Conservation (phyloP, 1,140 invertebrate genomes). For the Bombus polaris region DNA sequence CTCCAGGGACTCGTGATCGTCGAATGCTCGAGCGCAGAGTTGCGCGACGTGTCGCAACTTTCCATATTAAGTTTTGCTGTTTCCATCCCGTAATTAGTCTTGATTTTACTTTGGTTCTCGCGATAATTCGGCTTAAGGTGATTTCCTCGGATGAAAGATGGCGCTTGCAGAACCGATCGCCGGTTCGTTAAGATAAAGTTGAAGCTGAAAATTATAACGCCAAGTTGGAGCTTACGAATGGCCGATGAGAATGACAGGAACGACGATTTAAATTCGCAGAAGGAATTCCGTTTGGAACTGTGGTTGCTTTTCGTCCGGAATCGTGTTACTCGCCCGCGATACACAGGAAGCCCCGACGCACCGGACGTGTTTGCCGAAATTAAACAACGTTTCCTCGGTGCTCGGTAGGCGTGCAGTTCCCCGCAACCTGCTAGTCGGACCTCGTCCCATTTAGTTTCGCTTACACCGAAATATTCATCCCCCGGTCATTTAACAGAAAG, state of each 20-base stretch:
- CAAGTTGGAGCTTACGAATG: neutral
- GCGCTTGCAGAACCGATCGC: neutral
- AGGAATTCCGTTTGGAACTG: neutral
- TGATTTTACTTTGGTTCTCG: neutral
- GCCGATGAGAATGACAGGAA: too few species aligned
- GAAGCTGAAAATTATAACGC: neutral
- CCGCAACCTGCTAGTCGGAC: slow-evolving; percentile 8
- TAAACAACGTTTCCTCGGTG: slow-evolving; percentile 66
- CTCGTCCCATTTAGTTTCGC: slow-evolving; percentile 53
- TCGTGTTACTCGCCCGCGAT: slow-evolving; percentile 42
- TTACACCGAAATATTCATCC: slow-evolving; percentile 70
- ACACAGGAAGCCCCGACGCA: slow-evolving; percentile 49
- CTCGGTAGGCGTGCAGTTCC: neutral
- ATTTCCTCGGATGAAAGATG: neutral
- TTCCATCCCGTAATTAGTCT: neutral
- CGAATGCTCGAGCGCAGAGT: neutral
- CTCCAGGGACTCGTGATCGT: slow-evolving; percentile 48
- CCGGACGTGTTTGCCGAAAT: slow-evolving; percentile 68
- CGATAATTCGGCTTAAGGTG: neutral
- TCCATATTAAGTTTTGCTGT: neutral
- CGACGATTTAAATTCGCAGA: neutral
- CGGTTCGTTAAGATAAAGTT: too few species aligned
- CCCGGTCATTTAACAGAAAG: slow-evolving; percentile 61
- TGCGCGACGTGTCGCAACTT: slow-evolving; percentile 13
- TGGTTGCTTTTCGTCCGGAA: neutral